Conservation (phyloP, 2,797 vertebrate genomes). For the Mallotus villosus region DNA sequence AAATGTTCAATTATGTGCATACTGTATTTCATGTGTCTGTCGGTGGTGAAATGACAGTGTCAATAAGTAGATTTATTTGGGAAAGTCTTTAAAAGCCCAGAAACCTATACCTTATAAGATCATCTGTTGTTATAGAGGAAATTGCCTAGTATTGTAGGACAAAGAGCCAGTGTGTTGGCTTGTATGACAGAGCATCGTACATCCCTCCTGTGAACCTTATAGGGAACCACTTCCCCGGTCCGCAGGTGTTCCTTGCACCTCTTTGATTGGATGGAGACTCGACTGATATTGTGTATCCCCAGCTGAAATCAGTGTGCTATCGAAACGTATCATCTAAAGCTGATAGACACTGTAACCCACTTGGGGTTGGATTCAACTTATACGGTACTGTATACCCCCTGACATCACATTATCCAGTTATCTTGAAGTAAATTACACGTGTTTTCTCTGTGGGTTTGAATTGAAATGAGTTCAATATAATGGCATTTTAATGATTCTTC, state of each 20-base stretch:
- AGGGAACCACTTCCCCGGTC: constrained; percentile 58
- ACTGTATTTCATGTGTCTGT: neutral
- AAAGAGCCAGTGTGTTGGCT: constrained; percentile 58
- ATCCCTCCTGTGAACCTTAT: constrained; percentile 60
- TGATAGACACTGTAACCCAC: constrained; percentile 68
- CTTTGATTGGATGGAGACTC: constrained; percentile 73
- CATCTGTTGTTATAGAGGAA: constrained; percentile 43
- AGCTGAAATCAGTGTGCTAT: constrained; percentile 70
- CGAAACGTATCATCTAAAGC: constrained; percentile 73
- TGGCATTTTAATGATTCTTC: no score
- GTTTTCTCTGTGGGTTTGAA: no score
- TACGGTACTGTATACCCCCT: neutral
- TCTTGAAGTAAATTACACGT: neutral
- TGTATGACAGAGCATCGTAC: constrained; percentile 55
- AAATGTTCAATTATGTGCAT: neutral
- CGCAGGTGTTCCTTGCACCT: constrained; percentile 70
- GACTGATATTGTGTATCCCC: constrained; percentile 65
- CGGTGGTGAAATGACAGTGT: neutral
- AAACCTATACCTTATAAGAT: neutral
- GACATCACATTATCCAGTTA: neutral
- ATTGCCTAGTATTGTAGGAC: constrained; percentile 48
- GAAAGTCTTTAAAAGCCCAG: neutral
- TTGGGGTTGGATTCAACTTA: constrained; percentile 60
- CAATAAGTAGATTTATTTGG: neutral
- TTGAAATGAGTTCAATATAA: no score